A percentile compares a stretch with the other conserved stretches of the same genome.
These are phyloP conservation scores for Brachypalpus laphriformis DNA, from an alignment of 2,888 invertebrate genomes.

Conservation along the genomic window DNA sequence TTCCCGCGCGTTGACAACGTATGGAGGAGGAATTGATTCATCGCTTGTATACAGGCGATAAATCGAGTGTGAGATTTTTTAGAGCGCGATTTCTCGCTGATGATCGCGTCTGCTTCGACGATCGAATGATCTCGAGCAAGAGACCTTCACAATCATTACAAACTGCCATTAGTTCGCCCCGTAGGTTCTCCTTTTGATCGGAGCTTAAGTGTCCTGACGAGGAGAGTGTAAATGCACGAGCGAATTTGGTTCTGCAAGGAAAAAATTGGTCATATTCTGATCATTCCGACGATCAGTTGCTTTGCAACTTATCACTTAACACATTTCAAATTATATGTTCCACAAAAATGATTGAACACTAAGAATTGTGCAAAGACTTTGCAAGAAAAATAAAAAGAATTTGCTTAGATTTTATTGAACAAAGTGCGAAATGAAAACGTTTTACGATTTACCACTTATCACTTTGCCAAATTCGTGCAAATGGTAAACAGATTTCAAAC, in stretches of 20 bases:
- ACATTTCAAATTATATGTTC: too few relatives aligned
- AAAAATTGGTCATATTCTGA: neutral
- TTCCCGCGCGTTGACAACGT: slow-evolving; percentile 34
- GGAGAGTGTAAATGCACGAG: slow-evolving; percentile 85
- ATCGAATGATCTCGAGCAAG: slow-evolving; percentile 96
- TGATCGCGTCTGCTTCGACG: slow-evolving; percentile 89
- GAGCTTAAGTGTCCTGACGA: slow-evolving; percentile 80
- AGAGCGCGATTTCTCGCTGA: slow-evolving; percentile 92
- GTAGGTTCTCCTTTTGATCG: slow-evolving; percentile 86
- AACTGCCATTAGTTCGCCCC: slow-evolving; percentile 93
- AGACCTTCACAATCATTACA: slow-evolving; percentile 97
- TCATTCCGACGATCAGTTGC: too few relatives aligned
- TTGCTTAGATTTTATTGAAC: too few relatives aligned
- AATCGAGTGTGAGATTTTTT: slow-evolving; percentile 91
- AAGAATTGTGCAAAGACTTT: too few relatives aligned
- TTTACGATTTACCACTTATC: too few relatives aligned
- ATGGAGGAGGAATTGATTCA: slow-evolving; percentile 59
- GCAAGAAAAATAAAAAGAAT: too few relatives aligned
- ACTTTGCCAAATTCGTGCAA: too few relatives aligned
- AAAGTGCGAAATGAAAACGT: too few relatives aligned
- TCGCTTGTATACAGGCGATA: slow-evolving; percentile 90
- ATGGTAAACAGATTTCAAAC: too few relatives aligned
- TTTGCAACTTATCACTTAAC: too few relatives aligned
- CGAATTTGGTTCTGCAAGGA: slow-evolving; percentile 85
- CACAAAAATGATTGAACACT: too few relatives aligned